Conservation (phyloP, 2,797 vertebrate genomes). For the Merluccius polli region DNA sequence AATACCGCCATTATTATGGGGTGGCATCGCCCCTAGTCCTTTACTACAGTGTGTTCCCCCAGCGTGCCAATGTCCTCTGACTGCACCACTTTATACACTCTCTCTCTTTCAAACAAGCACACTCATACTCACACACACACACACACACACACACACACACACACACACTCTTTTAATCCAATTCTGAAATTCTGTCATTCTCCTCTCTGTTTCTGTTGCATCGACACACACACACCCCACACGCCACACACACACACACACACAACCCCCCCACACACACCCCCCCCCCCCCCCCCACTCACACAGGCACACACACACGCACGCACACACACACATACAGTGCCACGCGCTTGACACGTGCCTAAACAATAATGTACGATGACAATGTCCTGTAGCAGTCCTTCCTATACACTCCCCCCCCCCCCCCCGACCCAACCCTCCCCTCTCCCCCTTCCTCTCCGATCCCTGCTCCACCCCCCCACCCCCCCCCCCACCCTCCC, state of each 20-base stretch:
- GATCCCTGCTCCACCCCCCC: slow-evolving; percentile 38
- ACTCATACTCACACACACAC: slow-evolving; percentile 19
- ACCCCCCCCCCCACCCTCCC: slow-evolving; percentile 46
- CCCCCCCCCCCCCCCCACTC: neutral
- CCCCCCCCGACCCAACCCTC: slow-evolving; percentile 51
- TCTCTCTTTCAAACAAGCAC: neutral
- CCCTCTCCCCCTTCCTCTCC: slow-evolving; percentile 37
- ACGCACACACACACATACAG: slow-evolving; percentile 25
- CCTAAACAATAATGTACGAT: slow-evolving; percentile 8
- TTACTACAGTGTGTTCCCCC: neutral
- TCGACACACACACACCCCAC: slow-evolving; percentile 4
- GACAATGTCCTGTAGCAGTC: slow-evolving; percentile 52
- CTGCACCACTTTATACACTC: neutral
- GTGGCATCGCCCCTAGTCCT: neutral
- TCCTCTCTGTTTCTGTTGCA: neutral
- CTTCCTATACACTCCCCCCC: slow-evolving; percentile 39
- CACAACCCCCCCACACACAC: neutral
- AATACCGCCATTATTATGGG: neutral
- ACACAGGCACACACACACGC: neutral
- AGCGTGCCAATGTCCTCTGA: neutral
- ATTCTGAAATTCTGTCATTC: no score
- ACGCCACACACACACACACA: neutral
- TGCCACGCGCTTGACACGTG: neutral
- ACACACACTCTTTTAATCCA: neutral
- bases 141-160: slow-evolving; percentile 22